These are phyloP conservation scores for Paramormyrops kingsleyae DNA, from an alignment of 2,113 vertebrate genomes.

Conservation along the genomic window DNA sequence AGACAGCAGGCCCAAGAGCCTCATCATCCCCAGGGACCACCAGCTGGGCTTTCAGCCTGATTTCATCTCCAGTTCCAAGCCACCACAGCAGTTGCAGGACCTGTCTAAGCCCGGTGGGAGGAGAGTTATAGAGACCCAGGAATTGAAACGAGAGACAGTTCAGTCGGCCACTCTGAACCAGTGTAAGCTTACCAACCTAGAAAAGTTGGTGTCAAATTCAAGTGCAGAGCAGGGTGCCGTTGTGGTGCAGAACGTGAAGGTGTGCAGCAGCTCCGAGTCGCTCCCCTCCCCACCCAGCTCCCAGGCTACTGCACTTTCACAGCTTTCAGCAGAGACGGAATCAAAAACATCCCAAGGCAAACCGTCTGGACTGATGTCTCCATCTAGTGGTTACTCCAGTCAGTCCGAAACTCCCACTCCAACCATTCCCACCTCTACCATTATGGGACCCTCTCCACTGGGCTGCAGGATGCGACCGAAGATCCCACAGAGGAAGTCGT, in stretches of 20 bases:
- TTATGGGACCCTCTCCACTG: constrained; percentile 28
- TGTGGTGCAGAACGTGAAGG: constrained; percentile 49
- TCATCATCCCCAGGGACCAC: constrained; percentile 57
- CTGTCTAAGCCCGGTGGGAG: constrained; percentile 1
- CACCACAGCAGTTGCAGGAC: constrained; percentile 1
- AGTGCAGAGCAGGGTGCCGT: constrained; percentile 60
- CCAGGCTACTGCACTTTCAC: constrained; percentile 50
- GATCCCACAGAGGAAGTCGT: constrained; percentile 71
- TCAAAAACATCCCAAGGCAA: constrained; percentile 61
- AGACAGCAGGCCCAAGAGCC: constrained; percentile 67
- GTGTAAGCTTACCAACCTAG: constrained; percentile 61
- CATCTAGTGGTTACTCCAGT: constrained; percentile 68
- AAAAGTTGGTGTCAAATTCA: constrained; percentile 63
- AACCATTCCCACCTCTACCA: constrained; percentile 57
- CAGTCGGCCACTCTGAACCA: constrained; percentile 45
- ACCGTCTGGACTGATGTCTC: constrained; percentile 74
- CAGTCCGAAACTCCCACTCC: constrained; percentile 72
- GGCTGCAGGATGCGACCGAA: constrained; percentile 69
- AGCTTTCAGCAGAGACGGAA: constrained; percentile 56
- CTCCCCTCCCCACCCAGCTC: constrained; percentile 19
- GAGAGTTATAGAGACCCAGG: constrained; percentile 27
- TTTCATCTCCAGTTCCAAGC: constrained; percentile 44
- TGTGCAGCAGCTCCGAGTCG: constrained; percentile 61
- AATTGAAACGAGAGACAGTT: constrained; percentile 39
- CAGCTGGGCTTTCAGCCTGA: constrained; percentile 34